Evolutionary conservation across 1,140 invertebrate genomes (phyloP).

Genomic region (Paraescarpia echinospica): DNA sequence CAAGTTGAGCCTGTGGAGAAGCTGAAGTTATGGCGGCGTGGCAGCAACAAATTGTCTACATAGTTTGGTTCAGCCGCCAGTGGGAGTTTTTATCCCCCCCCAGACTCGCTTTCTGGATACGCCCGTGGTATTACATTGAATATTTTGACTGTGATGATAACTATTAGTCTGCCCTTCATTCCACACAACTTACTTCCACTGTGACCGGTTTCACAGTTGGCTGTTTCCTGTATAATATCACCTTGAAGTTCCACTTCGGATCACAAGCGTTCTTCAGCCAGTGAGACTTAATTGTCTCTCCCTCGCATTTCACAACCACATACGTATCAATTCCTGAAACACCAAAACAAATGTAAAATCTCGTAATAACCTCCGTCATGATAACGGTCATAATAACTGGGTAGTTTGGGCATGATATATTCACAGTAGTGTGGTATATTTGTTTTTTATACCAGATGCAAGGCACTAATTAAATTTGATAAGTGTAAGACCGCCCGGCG

Average conservation of each 20-base stretch:
- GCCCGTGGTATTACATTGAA: no score
- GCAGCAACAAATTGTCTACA: no score
- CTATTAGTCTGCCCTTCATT: no score
- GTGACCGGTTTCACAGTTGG: slow-evolving; percentile 38
- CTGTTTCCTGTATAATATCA: slow-evolving; percentile 63
- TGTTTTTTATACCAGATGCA: not conserved
- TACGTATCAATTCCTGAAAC: slow-evolving; percentile 57
- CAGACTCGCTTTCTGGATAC: no score
- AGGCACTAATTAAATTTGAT: not conserved
- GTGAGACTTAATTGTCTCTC: slow-evolving; percentile 54
- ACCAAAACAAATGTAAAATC: not conserved
- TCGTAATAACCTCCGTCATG: not conserved
- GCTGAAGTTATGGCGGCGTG: no score
- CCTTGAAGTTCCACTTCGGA: slow-evolving; percentile 50
- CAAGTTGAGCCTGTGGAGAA: no score
- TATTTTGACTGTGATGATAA: no score
- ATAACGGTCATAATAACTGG: not conserved
- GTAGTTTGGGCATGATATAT: not conserved
- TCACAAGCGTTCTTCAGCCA: slow-evolving; percentile 42
- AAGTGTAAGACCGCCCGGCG: not conserved
- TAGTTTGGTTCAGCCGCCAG: no score
- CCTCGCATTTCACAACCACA: slow-evolving; percentile 61
- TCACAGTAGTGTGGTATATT: not conserved
- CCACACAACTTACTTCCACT: slow-evolving; percentile 35
- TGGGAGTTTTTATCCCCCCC: no score